Base-by-base conservation (phyloP, 2,797 vertebrate genomes). In the Tachyglossus aculeatus region DNA sequence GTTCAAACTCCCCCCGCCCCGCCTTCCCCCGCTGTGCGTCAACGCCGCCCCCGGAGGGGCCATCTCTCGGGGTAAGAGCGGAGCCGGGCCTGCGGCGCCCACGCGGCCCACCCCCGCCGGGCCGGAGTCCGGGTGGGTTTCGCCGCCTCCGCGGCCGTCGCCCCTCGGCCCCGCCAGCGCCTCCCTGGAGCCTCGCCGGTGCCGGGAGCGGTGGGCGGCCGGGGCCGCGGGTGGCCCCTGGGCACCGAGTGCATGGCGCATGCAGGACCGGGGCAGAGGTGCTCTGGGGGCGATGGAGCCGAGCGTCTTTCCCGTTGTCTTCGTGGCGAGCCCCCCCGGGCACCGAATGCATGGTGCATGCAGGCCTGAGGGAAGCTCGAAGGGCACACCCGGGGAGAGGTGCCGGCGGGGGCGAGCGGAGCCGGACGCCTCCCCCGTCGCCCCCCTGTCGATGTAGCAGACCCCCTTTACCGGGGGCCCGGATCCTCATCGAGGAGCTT, bases 11-110 rank as follows among this genome's bases (percentile, higher is more conserved):
- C 83, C 86, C 53, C 83, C 79, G 53, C 70, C 81, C 70, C 79
- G 83, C 66, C 83, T 82, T 60, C 81, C 81, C 22, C 86, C 83
- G 37, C 81, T 87, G 82, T 87, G 85, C 60, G 82, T 86, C 75
- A 86, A 61, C 73, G 77, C 77, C 33, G 67, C 77, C 56, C 80
- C 79, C 51, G 86, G 86, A 81, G 83, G 83, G 74, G 75, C 77
- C 83, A 78, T 81, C 75, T 82, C 70, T 75, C 79, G 65, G 82
- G 81, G 83, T 82, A 82, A 79, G 81, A 39, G 74, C 69, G 69
- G 67, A 58, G 51, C 34, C 52, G 14, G 18, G 47, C n/a, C 41
- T 69, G 70, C 47, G 43, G 50, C 57, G 38, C 36, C 59, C 29
- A 36, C 38, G 36, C 44, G 57, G 47, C 45, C 24, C 5, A 0